Evolutionary conservation across 2,113 vertebrate genomes (phyloP), one percentile per base, ranked within the genome.

Genomic region (Calyptomena viridis): DNA sequence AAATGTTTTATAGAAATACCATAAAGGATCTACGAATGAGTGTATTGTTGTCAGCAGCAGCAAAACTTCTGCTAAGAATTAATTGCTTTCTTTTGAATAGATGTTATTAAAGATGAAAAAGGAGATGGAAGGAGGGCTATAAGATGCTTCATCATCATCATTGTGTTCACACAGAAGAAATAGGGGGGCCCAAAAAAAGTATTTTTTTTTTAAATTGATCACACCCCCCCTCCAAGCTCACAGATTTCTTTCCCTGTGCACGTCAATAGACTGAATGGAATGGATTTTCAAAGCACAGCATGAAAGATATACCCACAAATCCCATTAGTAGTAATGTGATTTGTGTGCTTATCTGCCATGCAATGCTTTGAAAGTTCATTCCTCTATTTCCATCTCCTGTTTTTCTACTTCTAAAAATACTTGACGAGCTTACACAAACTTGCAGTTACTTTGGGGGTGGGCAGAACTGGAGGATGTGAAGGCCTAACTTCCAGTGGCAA

Each of bases 241-340:
- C 76, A 94, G 93, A 94, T 96, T 96, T 96, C 85, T 94, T 94
- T 94, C 89, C 87, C 80, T 7, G 20, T 88, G 77, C 73, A 96
- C 8, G 31, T 96, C 90, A 80, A 84, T 94, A 93, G 93, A 95
- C 76, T 81, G 95, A 97, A 96, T 76, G 77, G 89, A 96, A 96
- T 95, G 91, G 94, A 96, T 96, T 97, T 97, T 97, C 95, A 97
- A 97, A 97, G 97, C 84, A 68, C 80, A 89, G 88, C 86, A 82
- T 91, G 97, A 94, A 97, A 94, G 95, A 93, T 94, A 96, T 55
- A 84, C 60, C 95, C 97, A 92, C 94, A 97, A 97, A 98, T 96
- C 97, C 94, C 94, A 97, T 98, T 96, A 97, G 87, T 37, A 84
- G 87, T 97, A 96, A 97, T 96, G 95, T 89, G 96, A 96, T 97